Conservation (phyloP, 2,888 invertebrate genomes). For the Norana najaformis region DNA sequence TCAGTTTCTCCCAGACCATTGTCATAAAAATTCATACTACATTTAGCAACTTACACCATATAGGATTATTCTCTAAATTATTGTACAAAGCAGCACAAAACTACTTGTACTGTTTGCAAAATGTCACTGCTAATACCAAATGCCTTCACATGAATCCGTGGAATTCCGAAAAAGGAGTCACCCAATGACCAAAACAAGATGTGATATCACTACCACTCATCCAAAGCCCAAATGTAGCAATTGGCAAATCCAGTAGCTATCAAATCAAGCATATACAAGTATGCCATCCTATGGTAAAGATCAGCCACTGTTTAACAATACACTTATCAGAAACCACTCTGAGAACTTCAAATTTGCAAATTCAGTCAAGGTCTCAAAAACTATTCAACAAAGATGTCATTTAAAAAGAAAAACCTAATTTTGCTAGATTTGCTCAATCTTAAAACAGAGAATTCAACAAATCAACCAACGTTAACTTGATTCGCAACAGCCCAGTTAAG, state of each 20-base stretch:
- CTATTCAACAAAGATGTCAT: background rate
- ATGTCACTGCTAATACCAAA: background rate
- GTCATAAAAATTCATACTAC: background rate
- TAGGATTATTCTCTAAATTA: too few species aligned
- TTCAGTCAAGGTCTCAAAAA: too few species aligned
- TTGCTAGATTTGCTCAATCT: background rate
- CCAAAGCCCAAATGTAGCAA: too few species aligned
- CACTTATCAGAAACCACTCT: background rate
- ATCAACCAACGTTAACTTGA: background rate
- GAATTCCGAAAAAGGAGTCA: background rate
- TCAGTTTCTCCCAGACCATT: background rate
- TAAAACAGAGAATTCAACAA: background rate
- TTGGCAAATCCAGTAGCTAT: too few species aligned
- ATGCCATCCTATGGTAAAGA: background rate
- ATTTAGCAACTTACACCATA: background rate
- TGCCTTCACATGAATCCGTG: too few species aligned
- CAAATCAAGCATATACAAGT: background rate
- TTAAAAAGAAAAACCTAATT: too few species aligned
- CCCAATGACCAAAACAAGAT: too few species aligned
- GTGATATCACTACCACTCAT: too few species aligned
- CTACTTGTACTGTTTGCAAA: background rate
- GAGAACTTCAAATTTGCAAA: too few species aligned
- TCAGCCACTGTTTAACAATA: too few species aligned
- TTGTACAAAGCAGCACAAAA: background rate
- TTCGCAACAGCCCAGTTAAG: background rate